Evolutionary conservation across 2,113 vertebrate genomes (phyloP), one percentile per base, ranked within the genome.

Genomic region (Hirundichthys speculiger): DNA sequence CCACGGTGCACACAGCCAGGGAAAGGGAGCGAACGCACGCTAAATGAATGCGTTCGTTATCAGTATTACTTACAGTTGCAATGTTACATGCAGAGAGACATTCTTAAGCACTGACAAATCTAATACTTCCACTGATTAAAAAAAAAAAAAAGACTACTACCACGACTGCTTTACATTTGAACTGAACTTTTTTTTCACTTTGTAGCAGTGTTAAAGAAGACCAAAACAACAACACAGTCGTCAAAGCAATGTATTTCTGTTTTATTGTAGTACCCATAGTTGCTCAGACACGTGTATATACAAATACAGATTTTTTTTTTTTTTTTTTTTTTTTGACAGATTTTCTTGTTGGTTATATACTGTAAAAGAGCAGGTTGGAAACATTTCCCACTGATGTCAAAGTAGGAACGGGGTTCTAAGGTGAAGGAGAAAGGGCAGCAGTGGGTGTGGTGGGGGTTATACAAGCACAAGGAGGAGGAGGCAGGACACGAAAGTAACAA

Each of bases 201-300:
- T 49, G 19, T 51, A 86, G 39, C 27, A 16, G 13, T 6, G 34
- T 42, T 9, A 56, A 58, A 54, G 5, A 53, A 50, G 71, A 13
- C 15, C 42, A 43, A 66, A 74, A 59, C 34, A 24, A 34, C 10
- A 39, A 18, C 64, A 74, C 71, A 73, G 51, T 40, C 60, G 68
- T 82, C 66, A 88, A 89, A 84, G 78, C 86, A 75, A 82, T 87
- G 83, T 79, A 77, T 90, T 89, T 90, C 80, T 81, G 73, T 89
- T 92, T 93, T 92, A 93, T 91, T 91, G 96, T 96, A 97, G 96
- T 96, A 95, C 93, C 95, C 95, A 96, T 98, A 96, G 91, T 94
- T 95, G 95, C 95, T 96, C 92, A 94, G 96, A 97, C 97, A 98
- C 85, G 92, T 98, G 95, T 98, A 98, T 98, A 96, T 98, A 99